Evolutionary conservation across 2,888 invertebrate genomes (phyloP).

Genomic region (Scaptomyza reducta): DNA sequence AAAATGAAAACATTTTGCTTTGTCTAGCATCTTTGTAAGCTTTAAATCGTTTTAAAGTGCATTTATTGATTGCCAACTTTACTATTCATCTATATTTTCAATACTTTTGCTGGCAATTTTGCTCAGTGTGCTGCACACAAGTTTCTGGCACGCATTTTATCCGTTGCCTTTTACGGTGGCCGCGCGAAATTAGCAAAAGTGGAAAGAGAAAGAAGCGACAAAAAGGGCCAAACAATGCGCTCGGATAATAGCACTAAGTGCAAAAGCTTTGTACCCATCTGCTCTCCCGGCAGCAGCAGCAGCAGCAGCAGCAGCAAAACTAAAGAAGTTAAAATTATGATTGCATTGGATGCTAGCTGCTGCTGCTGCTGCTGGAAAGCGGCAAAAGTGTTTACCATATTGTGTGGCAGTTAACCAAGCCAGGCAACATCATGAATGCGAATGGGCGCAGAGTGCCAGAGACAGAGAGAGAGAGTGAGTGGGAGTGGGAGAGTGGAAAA

Average conservation of each 20-base stretch:
- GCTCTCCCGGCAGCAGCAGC: constrained; percentile 31
- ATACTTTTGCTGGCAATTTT: background rate
- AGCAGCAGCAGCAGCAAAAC: constrained; percentile 54
- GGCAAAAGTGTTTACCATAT: constrained; percentile 69
- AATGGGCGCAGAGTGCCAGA: constrained; percentile 62
- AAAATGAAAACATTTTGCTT: no score
- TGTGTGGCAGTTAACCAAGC: constrained; percentile 30
- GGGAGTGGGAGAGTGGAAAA: background rate
- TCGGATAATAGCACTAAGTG: constrained; percentile 71
- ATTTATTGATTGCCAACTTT: no score
- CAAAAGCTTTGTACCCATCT: constrained; percentile 42
- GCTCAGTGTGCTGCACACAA: constrained; percentile 28
- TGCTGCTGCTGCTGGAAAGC: constrained; percentile 28
- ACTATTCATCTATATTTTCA: no score
- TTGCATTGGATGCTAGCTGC: constrained; percentile 64
- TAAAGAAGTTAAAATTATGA: constrained; percentile 79
- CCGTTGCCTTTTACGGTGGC: constrained; percentile 62
- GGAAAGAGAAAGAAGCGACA: constrained; percentile 7
- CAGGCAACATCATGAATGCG: constrained; percentile 63
- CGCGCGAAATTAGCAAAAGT: constrained; percentile 63
- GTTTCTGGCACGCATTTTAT: constrained; percentile 27
- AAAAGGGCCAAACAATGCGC: constrained; percentile 57
- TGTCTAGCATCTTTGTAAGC: no score
- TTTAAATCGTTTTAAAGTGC: no score
- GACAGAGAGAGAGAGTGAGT: no score